Percentiles rank a stretch among this genome's conserved stretches.
Evolutionary conservation across 23 tunicate genomes (phyloP).

Genomic region (Trididemnum nubilum): DNA sequence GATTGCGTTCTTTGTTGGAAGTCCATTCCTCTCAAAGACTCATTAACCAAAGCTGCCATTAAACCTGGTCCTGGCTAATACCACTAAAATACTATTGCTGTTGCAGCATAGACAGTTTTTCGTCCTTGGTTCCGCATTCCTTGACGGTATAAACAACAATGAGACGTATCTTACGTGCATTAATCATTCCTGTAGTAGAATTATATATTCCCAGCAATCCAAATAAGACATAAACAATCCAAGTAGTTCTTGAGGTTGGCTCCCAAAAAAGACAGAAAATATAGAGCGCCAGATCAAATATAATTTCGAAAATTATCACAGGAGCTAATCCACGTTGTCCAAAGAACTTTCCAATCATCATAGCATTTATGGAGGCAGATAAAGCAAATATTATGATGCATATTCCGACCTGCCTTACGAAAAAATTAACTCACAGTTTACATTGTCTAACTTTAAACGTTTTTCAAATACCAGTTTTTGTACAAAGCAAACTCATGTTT

Average conservation of each 20-base stretch:
- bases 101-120: background rate
- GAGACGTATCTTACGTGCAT: too few species aligned
- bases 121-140: background rate
- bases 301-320: background rate
- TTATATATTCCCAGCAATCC: conserved; percentile 29
- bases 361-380: background rate
- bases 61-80: too few species aligned
- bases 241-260: conserved; percentile 35
- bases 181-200: background rate
- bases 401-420: conserved; percentile 53
- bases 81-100: too few species aligned
- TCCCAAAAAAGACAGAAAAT: conserved; percentile 40
- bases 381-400: conserved; percentile 26
- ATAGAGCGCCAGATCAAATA: conserved; percentile 25
- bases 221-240: conserved; percentile 32
- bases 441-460: too few species aligned
- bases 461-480: too few species aligned
- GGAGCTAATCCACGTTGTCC: conserved; percentile 2
- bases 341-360: conserved; percentile 3
- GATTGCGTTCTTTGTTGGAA: too few species aligned
- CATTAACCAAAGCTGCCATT: too few species aligned
- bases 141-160: too few species aligned
- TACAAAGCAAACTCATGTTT: background rate
- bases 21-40: too few species aligned
- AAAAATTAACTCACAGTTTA: too few species aligned